Percentiles rank a stretch among this genome's conserved stretches.
Evolutionary conservation across 1,140 invertebrate genomes (phyloP).

Genomic region (Brachionus rubens): DNA sequence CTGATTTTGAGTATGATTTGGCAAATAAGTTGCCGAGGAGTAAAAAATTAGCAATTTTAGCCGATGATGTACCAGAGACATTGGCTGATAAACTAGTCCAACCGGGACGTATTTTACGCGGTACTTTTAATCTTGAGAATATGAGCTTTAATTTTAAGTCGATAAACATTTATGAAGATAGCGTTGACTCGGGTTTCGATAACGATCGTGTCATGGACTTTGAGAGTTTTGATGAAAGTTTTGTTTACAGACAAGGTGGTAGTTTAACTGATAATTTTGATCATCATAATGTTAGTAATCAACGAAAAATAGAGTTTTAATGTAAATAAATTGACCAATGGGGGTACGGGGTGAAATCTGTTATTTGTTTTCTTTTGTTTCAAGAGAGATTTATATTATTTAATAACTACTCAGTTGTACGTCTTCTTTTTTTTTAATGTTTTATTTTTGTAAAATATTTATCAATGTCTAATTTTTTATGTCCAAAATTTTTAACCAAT

Average conservation of each 20-base stretch:
- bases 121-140: conserved; percentile 9
- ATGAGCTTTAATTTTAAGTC: conserved; percentile 39
- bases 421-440: no score
- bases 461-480: no score
- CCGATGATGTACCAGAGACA: not conserved
- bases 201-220: not conserved
- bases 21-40: not conserved
- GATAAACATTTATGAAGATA: conserved; percentile 29
- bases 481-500: no score
- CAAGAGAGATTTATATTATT: not conserved
- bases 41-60: conserved; percentile 23
- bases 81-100: conserved; percentile 30
- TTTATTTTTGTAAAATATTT: no score
- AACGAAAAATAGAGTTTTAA: conserved; percentile 20
- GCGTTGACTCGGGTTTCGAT: not conserved
- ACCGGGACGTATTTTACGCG: not conserved
- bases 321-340: not conserved
- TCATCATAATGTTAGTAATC: not conserved
- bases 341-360: conserved; percentile 19
- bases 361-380: conserved; percentile 5
- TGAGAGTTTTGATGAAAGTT: conserved; percentile 14
- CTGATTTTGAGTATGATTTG: conserved; percentile 27
- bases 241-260: not conserved
- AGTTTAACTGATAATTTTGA: not conserved
- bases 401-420: not conserved